Percentiles rank a stretch among this genome's conserved stretches.
Conservation (phyloP, 2,888 invertebrate genomes). For the Diachrysia chrysitis region DNA sequence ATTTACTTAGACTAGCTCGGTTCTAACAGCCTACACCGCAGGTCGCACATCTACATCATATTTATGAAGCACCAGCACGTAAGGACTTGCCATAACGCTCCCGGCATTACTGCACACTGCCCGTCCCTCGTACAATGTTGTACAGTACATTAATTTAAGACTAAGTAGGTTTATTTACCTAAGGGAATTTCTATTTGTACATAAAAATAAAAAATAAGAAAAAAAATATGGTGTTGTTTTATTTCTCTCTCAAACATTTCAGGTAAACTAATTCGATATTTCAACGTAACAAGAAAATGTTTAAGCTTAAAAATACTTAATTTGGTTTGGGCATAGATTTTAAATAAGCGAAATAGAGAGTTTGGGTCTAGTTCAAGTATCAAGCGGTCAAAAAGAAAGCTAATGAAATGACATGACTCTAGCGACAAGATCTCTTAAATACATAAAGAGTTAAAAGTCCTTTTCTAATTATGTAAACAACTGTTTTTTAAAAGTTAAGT, state of each 20-base stretch:
- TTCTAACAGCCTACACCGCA: conserved; percentile 45
- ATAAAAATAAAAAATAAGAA: conserved; percentile 78
- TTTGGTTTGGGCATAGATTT: no score
- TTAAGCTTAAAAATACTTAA: no score
- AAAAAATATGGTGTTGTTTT: conserved; percentile 48
- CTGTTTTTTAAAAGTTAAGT: no score
- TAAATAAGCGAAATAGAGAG: no score
- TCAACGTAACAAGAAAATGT: background rate
- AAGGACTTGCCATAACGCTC: conserved; percentile 68
- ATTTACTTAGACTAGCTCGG: conserved; percentile 38
- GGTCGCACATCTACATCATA: conserved; percentile 57
- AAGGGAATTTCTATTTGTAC: conserved; percentile 86
- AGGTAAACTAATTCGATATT: background rate
- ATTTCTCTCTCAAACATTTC: conserved; percentile 10
- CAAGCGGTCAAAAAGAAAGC: no score
- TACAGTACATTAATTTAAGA: conserved; percentile 81
- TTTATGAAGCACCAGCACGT: conserved; percentile 64
- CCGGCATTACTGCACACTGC: conserved; percentile 78
- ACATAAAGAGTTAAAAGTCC: no score
- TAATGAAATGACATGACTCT: no score
- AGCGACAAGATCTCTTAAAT: no score
- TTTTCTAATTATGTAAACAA: no score
- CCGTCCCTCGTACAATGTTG: conserved; percentile 75
- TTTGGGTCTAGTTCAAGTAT: no score
- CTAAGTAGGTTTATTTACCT: conserved; percentile 81